A percentile compares a stretch with the other conserved stretches of the same genome.
These are phyloP conservation scores for Platycheirus albimanus DNA, from an alignment of 2,888 invertebrate species.

Conservation along the genomic window DNA sequence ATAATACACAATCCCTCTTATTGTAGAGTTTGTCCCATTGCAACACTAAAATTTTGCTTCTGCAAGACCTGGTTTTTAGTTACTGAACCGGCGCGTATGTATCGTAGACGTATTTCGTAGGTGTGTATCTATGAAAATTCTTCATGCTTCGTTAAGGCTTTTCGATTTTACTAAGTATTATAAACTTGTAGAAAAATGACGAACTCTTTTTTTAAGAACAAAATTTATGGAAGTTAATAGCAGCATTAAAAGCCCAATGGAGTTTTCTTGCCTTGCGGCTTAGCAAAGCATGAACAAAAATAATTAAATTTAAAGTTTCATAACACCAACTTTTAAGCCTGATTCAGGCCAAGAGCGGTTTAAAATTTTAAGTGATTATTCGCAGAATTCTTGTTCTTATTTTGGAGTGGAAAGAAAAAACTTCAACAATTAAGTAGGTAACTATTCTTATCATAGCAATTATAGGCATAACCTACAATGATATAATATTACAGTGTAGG, in stretches of 20 bases:
- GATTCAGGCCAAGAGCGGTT: slow-evolving; percentile 34
- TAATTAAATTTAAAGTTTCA: slow-evolving; percentile 25
- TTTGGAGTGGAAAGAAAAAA: not conserved
- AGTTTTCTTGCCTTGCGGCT: slow-evolving; percentile 43
- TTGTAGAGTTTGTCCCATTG: slow-evolving; percentile 35
- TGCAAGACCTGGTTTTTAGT: slow-evolving; percentile 40
- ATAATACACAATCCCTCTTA: not conserved
- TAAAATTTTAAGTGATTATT: not conserved
- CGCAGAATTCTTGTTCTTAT: not conserved
- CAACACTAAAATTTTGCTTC: slow-evolving; percentile 30
- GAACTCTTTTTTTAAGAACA: not conserved
- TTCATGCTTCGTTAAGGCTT: slow-evolving; percentile 51
- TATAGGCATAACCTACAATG: too few species aligned
- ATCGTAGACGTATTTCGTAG: not conserved
- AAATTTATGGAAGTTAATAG: not conserved
- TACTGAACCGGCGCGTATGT: slow-evolving; percentile 26
- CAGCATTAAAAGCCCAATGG: too few species aligned
- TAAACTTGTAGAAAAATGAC: not conserved
- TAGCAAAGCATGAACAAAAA: slow-evolving; percentile 37
- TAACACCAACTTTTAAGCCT: slow-evolving; percentile 49
- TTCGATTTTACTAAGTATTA: not conserved
- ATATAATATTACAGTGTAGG: too few species aligned
- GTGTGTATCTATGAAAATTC: slow-evolving; percentile 39
- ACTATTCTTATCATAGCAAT: too few species aligned
- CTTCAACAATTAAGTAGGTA: too few species aligned